Base-by-base conservation (phyloP, 2,888 invertebrate species). In the Polydrusus pterygomalis region DNA sequence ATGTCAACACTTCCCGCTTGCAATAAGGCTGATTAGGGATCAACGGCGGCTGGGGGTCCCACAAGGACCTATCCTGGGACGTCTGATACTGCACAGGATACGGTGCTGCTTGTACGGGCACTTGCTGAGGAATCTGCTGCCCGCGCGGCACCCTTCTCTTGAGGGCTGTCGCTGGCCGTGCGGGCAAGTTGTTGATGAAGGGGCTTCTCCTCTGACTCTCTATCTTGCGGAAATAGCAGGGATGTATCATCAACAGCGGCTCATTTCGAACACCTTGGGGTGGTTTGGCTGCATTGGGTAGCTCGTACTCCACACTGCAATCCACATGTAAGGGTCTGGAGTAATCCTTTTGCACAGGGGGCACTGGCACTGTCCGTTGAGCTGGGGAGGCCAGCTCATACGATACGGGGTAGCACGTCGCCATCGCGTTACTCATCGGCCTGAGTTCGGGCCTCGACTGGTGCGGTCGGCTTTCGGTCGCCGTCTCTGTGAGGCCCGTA, bases 261-360 rank as follows among this genome's bases (percentile, higher is more conserved):
- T 95, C 95, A 86, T 93, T 92, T 86, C 94, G 90, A 87, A 93
- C 93, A 80, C 95, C 95, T 86, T 93, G 94, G 83, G 95, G 95
- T 83, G 95, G 95, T 89, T 95, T 95, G 82, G 95, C 95, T 89
- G 95, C 94, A 88, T 95, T 95, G 85, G 95, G 95, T 88, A 96
- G 90, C 90, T 96, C 96, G 91, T 96, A 96, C 89, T 96, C 96
- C 84, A 96, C 95, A 90, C 95, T 95, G 90, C 95, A 95, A 89
- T 96, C 96, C 87, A 96, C 96, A 90, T 95, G 95, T 87, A 96
- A 90, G 85, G 95, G 95, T 88, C 94, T 92, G 87, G 93, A 93
- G 89, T 94, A 95, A 88, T 96, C 95, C 90, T 95, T 95, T 87
- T 91, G 91, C 83, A 90, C 89, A 71, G 80, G 81, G 69, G 82